Base-by-base conservation (phyloP, 2,797 vertebrate genomes). In the Danionella dracula region DNA sequence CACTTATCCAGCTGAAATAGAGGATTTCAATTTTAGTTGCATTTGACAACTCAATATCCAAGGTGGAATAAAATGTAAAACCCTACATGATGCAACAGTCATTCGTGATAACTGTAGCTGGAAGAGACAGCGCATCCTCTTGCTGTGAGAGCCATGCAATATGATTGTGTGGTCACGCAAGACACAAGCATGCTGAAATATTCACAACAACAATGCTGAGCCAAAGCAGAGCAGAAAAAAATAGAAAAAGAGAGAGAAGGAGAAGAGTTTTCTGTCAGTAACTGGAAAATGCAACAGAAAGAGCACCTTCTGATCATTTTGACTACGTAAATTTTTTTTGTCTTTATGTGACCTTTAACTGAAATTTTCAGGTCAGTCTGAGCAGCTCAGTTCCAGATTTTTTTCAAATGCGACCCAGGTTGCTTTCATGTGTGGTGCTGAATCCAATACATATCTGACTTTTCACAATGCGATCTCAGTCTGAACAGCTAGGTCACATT, bases 81-180 rank as follows among this genome's bases (percentile, higher is more conserved):
- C 10, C 31, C 31, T 37, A 54, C 50, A 46, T 11, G 8, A 27
- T 54, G 44, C 17, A 44, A 29, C 29, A 15, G 19, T 54, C 61
- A 35, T 20, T 42, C n/a, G 35, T 53, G 48, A 63, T 51, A 53
- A 27, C 3, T 6, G 37, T 5, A 20, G 37, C 37, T 16, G 60
- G 17, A 23, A 27, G 17, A 64, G 13, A 54, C 20, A 32, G 41
- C 11, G 3, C 21, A 15, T 56, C 56, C 45, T 20, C 32, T 41
- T 27, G 42, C 41, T 46, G 41, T 35, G 9, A 48, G 41, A 56
- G 34, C 37, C 19, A 41, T 7, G 34, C 29, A 11, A 15, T 34
- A 15, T 17, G 32, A 56, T 9, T 37, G 13, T 20, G 20, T 31
- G 37, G 34, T 66, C 62, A 65, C 49, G 62, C 49, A 65, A 66